Conservation (phyloP, 2,113 vertebrate genomes). For the Guaruba guarouba region DNA sequence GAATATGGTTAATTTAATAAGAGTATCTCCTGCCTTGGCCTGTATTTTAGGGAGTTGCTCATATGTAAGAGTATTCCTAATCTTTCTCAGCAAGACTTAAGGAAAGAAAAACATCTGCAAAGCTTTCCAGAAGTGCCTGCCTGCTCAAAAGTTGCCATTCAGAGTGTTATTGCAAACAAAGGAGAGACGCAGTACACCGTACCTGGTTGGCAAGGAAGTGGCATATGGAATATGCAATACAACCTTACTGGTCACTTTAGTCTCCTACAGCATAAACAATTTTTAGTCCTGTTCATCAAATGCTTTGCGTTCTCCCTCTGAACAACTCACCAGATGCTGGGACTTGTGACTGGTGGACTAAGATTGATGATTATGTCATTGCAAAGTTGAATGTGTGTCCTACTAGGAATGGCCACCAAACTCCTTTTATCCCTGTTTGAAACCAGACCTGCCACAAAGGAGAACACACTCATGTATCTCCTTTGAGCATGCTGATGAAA, state of each 20-base stretch:
- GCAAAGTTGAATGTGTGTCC: not conserved
- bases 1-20: constrained; percentile 42
- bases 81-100: not conserved
- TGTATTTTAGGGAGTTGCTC: not conserved
- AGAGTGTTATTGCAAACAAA: not conserved
- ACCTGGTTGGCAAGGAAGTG: not conserved
- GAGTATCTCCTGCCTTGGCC: not conserved
- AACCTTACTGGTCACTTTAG: not conserved
- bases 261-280: accelerated
- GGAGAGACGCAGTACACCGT: not conserved
- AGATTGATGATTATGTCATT: not conserved
- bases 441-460: not conserved
- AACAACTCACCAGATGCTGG: not conserved
- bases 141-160: not conserved
- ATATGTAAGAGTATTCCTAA: not conserved
- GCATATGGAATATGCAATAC: not conserved
- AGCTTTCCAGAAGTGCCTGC: not conserved
- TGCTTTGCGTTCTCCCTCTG: not conserved
- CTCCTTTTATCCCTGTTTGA: not conserved
- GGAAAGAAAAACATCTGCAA: not conserved
- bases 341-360: not conserved
- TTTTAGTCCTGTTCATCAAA: not conserved
- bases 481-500: not conserved
- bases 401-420: not conserved
- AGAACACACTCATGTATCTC: not conserved